Evolutionary conservation across 1,140 invertebrate species (phyloP).

Genomic region (Hylaeus volcanicus): DNA sequence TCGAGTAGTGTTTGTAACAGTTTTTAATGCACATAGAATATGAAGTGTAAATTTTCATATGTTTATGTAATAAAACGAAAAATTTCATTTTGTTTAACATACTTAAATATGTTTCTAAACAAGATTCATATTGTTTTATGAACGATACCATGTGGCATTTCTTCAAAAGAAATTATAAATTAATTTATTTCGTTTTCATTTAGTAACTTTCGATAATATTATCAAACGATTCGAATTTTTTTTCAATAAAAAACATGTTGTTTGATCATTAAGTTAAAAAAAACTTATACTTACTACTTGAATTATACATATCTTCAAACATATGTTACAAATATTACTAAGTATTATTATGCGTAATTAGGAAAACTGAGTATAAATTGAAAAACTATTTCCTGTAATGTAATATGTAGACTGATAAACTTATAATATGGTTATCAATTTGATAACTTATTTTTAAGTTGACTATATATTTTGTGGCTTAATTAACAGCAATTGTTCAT

Average conservation of each 20-base stretch:
- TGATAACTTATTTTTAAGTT: conserved; percentile 26
- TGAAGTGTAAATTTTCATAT: conserved; percentile 2
- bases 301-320: not conserved
- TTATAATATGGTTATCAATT: conserved; percentile 16
- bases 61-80: conserved; percentile 7
- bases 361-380: conserved; percentile 5
- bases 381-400: conserved; percentile 11
- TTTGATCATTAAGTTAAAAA: not conserved
- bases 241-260: conserved; percentile 1
- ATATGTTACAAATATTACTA: not conserved
- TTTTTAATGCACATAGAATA: conserved; percentile 16
- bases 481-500: conserved; percentile 5
- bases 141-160: not conserved
- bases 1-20: conserved; percentile 20
- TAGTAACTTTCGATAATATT: not conserved
- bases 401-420: not conserved
- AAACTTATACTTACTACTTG: not conserved
- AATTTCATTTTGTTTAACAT: conserved; percentile 1
- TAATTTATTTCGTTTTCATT: not conserved
- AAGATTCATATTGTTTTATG: conserved; percentile 1
- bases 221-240: conserved; percentile 2
- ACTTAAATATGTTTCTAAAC: conserved; percentile 12
- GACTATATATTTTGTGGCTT: conserved; percentile 7
- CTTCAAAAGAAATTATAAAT: conserved; percentile 28
- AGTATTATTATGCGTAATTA: not conserved